Evolutionary conservation across 2,888 invertebrate genomes (phyloP), one percentile per base, ranked within the genome.

Genomic region (Miltochrista miniata): DNA sequence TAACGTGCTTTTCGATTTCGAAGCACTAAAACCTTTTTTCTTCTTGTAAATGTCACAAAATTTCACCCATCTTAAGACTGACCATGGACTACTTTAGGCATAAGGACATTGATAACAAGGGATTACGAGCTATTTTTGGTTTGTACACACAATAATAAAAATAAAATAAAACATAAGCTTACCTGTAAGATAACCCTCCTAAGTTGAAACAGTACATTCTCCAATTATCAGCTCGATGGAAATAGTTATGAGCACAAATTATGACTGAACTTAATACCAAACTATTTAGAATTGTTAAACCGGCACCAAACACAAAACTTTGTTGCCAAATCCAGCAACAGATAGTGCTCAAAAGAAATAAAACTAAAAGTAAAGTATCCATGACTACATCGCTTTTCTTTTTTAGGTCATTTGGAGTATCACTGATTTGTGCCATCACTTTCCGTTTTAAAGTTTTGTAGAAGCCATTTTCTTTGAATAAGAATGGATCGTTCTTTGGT

Each of bases 121-220:
- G n/a, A n/a, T n/a, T n/a, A n/a, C n/a, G n/a, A n/a, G n/a, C 30
- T 30, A 5, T 30, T 30, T 30, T 30, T 9, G 7, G 30, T 33
- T 3, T 33, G 11, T 35, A 35, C 5, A 35, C 5, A 11, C 7
- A 31, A 11, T 34, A 11, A 15, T 14, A 14, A 7, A 14, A 34
- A 7, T n/a, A 7, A 4, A 24, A 24, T 5, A 24, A 24, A 24
- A 24, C n/a, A n/a, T n/a, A n/a, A 10, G 79, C 87, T 85, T 77
- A 94, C 94, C 92, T 91, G 12, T 94, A 94, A 1, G 94, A 93
- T 83, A 96, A 81, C 53, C 95, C 84, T 12, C 93, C 88, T 30
- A 97, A 80, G 68, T 96, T 96, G 63, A 96, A 95, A 45, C 96
- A 93, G 70, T 95, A 95, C 96, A 96, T 96, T 49, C 96, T 93